Percentiles rank a stretch among this genome's conserved stretches.
These are phyloP conservation scores for Stenoptilia bipunctidactyla DNA, from an alignment of 2,888 invertebrate species.

Conservation along the genomic window DNA sequence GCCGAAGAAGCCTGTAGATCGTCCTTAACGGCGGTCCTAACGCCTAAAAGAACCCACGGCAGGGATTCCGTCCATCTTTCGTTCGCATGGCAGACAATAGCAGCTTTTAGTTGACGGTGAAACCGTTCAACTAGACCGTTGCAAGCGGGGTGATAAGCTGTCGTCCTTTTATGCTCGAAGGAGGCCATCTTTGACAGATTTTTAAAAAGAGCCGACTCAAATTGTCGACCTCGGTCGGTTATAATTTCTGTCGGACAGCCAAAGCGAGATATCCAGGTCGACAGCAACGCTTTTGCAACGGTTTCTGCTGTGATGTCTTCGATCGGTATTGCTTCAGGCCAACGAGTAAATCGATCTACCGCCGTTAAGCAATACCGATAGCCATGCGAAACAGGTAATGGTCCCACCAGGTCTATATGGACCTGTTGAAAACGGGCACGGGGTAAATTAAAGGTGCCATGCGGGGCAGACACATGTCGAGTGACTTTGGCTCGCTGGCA, in stretches of 20 bases:
- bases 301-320: slow-evolving; percentile 30
- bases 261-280: slow-evolving; percentile 41
- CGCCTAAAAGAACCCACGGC: slow-evolving; percentile 14
- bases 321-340: slow-evolving; percentile 32
- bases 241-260: slow-evolving; percentile 29
- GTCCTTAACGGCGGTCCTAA: slow-evolving; percentile 15
- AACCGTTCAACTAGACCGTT: slow-evolving; percentile 18
- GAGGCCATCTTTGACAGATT: slow-evolving; percentile 8
- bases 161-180: slow-evolving; percentile 12
- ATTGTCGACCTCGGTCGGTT: slow-evolving; percentile 24
- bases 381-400: slow-evolving; percentile 14
- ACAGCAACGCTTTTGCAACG: slow-evolving; percentile 26
- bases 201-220: slow-evolving; percentile 17
- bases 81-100: slow-evolving; percentile 19
- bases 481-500: slow-evolving; percentile 11
- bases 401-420: slow-evolving; percentile 24
- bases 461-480: slow-evolving; percentile 11
- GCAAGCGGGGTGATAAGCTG: slow-evolving; percentile 18
- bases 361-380: slow-evolving; percentile 20
- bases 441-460: slow-evolving; percentile 13
- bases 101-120: slow-evolving; percentile 18
- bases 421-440: slow-evolving; percentile 23
- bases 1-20: slow-evolving; percentile 12
- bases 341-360: slow-evolving; percentile 27
- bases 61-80: slow-evolving; percentile 14